Conservation (phyloP, 1,140 invertebrate species). For the Ectropis grisescens region DNA sequence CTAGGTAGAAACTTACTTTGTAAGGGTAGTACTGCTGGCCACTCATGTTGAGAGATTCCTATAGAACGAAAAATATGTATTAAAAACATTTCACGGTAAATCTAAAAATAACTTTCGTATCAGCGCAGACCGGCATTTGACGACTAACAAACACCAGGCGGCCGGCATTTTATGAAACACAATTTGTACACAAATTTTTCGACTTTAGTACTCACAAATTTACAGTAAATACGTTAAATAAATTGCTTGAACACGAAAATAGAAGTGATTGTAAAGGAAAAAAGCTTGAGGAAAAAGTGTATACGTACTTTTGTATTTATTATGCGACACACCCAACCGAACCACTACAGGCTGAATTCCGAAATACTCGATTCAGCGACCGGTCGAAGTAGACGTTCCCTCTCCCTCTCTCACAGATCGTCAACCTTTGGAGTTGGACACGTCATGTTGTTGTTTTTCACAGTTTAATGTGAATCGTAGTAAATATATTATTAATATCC, state of each 20-base stretch:
- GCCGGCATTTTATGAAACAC: no score
- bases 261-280: no score
- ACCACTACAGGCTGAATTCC: slow-evolving; percentile 31
- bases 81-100: slow-evolving; percentile 19
- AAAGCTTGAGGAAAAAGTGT: slow-evolving; percentile 1
- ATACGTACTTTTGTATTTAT: slow-evolving; percentile 49
- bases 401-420: slow-evolving; percentile 35
- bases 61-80: slow-evolving; percentile 28
- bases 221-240: no score
- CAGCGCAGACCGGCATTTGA: slow-evolving; percentile 40
- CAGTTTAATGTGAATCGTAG: no score
- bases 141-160: no score
- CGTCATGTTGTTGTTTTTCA: no score
- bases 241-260: no score
- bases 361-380: slow-evolving; percentile 42
- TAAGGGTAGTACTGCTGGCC: slow-evolving; percentile 68
- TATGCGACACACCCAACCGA: slow-evolving; percentile 39
- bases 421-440: slow-evolving; percentile 41
- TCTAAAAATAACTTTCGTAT: slow-evolving; percentile 44
- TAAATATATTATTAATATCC: no score
- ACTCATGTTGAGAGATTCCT: slow-evolving; percentile 59
- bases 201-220: no score
- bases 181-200: no score
- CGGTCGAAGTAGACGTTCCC: slow-evolving; percentile 29
- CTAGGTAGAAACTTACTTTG: slow-evolving; percentile 66